Evolutionary conservation across 2,888 invertebrate genomes (phyloP), one percentile per base, ranked within the genome.

Genomic region (Acanthococcus lagerstroemiae): DNA sequence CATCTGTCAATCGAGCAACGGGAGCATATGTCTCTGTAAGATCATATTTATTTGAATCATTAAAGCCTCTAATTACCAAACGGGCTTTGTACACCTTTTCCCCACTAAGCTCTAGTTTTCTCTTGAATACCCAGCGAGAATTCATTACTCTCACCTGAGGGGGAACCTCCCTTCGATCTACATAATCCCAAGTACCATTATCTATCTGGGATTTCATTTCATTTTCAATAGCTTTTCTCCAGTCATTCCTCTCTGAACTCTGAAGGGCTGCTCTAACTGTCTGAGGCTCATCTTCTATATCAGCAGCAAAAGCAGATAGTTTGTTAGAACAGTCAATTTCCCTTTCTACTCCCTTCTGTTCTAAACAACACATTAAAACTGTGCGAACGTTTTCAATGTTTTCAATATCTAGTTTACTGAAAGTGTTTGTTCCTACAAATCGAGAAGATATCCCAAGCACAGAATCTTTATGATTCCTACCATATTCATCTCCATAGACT

Each of bases 101-200:
- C 4, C 7, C 26, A 22, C 24, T 24, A 9, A 12, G 44, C 22
- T 54, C 54, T n/a, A 21, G 5, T 22, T 24, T 25, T 6, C 17
- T 54, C 24, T 54, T 54, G 5, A 54, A 54, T 54, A 54, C 54
- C 54, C 54, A 54, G 9, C 17, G n/a, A 6, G 54, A 54, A 25
- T 54, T 24, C 15, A 54, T 54, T 5, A 54, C 21, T 5, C 6
- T 4, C 5, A 4, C 24, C 5, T 54, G 15, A 4, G n/a, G 5
- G 4, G 54, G 54, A 12, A 46, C 15, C 5, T 46, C 46, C 4
- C 19, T 15, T 46, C 46, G 4, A 17, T 46, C 19, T 5, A 46
- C 19, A 17, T 7, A 4, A 5, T 4, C 19, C 46, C 46, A 46
- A 5, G 46, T 46, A 17, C 19, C 15, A 15, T 46, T 46, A 5